Evolutionary conservation across 2,113 vertebrate species (phyloP).

Genomic region (Azemiops feae): DNA sequence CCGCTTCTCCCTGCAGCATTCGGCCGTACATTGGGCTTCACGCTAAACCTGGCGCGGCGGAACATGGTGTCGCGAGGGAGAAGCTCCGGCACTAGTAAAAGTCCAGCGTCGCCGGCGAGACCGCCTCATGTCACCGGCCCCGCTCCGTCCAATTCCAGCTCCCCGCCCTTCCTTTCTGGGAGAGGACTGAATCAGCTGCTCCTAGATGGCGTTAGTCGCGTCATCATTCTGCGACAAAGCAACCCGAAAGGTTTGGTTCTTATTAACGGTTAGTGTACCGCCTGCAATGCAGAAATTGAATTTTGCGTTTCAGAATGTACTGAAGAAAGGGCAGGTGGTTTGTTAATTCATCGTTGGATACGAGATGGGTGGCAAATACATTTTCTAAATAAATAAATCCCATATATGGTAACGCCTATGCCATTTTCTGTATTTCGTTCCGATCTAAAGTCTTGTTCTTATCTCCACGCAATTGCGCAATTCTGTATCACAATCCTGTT

Average conservation of each 20-base stretch:
- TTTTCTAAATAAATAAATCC: background rate
- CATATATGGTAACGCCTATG: background rate
- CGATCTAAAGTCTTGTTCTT: background rate
- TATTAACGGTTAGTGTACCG: too few species aligned
- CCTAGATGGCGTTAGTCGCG: background rate
- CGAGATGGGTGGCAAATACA: background rate
- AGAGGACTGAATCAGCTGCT: background rate
- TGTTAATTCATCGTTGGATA: background rate
- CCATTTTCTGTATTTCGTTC: background rate
- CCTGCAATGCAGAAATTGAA: background rate
- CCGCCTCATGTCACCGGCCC: conserved; percentile 3
- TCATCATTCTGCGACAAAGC: background rate
- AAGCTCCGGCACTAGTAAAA: background rate
- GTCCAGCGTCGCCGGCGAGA: conserved; percentile 21
- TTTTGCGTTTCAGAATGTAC: background rate
- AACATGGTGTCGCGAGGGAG: conserved; percentile 71
- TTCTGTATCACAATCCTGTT: background rate
- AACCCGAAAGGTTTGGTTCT: too few species aligned
- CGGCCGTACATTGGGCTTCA: conserved; percentile 84
- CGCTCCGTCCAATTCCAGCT: background rate
- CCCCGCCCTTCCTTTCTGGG: background rate
- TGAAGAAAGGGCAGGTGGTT: background rate
- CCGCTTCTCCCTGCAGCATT: conserved; percentile 56
- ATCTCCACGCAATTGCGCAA: background rate
- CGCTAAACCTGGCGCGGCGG: conserved; percentile 85